Percentiles rank a stretch among this genome's conserved stretches.
Evolutionary conservation across 2,113 vertebrate genomes (phyloP).

Genomic region (Scopus umbretta): DNA sequence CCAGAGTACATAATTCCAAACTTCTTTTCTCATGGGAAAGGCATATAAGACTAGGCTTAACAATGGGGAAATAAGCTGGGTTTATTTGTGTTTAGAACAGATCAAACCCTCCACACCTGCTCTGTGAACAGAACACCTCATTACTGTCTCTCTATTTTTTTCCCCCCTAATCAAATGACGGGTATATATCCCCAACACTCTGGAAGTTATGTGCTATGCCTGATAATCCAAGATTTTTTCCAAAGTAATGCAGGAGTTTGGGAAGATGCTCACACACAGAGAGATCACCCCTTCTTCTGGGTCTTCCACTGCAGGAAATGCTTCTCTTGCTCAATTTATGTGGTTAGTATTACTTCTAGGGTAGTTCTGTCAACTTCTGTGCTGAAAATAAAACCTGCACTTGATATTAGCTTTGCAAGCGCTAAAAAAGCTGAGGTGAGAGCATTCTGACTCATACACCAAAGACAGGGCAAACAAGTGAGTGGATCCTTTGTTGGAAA

Average conservation of each 20-base stretch:
- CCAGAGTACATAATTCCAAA: slow-evolving; percentile 2
- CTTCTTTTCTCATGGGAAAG: neutral
- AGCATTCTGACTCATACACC: neutral
- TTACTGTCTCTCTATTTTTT: neutral
- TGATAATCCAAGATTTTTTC: neutral
- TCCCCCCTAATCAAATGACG: neutral
- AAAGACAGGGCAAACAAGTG: neutral
- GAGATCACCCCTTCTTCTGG: neutral
- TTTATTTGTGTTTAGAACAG: slow-evolving; percentile 15
- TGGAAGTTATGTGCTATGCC: neutral
- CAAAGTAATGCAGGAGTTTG: neutral
- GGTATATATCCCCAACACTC: neutral
- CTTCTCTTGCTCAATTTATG: neutral
- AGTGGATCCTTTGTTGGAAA: neutral
- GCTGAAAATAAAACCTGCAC: neutral
- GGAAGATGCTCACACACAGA: neutral
- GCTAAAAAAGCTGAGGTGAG: neutral
- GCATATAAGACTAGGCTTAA: neutral
- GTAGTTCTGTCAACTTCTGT: neutral
- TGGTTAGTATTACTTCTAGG: neutral
- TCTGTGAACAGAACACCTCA: neutral
- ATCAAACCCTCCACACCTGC: neutral
- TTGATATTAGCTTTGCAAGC: neutral
- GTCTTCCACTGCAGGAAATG: neutral
- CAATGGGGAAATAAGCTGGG: neutral